Conservation (phyloP, 2,888 invertebrate genomes). For the Netelia melanura region DNA sequence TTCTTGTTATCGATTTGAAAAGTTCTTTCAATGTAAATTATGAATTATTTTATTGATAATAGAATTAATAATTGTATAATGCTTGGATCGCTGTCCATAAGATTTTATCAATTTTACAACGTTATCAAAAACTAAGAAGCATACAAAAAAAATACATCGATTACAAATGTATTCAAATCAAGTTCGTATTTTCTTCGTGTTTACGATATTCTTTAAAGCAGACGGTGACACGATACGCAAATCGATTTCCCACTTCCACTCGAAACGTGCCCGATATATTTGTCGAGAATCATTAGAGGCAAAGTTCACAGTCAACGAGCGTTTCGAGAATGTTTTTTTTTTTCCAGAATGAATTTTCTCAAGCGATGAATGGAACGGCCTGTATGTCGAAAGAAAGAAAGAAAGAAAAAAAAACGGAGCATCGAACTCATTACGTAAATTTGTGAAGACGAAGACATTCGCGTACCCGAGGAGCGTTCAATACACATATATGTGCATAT, state of each 20-base stretch:
- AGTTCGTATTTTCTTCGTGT: too few relatives aligned
- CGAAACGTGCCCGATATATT: conserved; percentile 21
- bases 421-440: conserved; percentile 25
- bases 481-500: background rate
- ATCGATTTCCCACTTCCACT: background rate
- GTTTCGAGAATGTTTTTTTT: background rate
- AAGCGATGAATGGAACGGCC: background rate
- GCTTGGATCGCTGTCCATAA: too few relatives aligned
- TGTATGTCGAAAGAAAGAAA: background rate
- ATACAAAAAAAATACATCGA: too few relatives aligned
- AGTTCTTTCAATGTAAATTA: too few relatives aligned
- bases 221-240: conserved; percentile 12
- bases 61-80: too few relatives aligned
- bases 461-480: background rate
- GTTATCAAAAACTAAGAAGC: too few relatives aligned
- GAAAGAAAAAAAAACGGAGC: background rate
- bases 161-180: too few relatives aligned
- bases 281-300: conserved; percentile 6
- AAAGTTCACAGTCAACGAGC: conserved; percentile 11
- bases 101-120: too few relatives aligned
- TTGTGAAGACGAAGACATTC: background rate
- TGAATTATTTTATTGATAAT: too few relatives aligned
- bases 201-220: background rate
- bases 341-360: conserved; percentile 12
- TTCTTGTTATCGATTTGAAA: too few relatives aligned